phyloP scores from a whole-genome alignment of 2,113 vertebrate genomes.

The Brachypteracias leptosomus region DNA sequence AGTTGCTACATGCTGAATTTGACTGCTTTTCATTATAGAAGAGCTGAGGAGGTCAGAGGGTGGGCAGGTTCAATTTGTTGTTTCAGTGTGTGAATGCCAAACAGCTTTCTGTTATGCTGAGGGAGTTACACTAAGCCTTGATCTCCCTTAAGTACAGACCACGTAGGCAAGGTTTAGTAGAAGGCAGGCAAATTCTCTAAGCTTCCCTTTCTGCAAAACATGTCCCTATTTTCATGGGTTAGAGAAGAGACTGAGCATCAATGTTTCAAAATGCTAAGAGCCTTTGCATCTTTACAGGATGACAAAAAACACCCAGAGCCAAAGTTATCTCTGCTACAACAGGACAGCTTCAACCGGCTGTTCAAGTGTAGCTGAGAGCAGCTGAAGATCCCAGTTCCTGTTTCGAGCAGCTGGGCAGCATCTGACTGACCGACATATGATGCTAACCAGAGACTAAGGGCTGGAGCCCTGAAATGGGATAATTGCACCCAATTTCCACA shows the following conservation, averaged over 20 bases:
- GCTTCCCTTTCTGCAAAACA: not conserved
- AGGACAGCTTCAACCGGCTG: not conserved
- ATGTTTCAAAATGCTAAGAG: not conserved
- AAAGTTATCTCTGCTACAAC: not conserved
- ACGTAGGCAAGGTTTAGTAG: not conserved
- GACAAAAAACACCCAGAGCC: not conserved
- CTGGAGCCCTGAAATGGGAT: not conserved
- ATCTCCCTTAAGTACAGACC: not conserved
- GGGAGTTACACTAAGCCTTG: not conserved
- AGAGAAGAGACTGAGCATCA: not conserved
- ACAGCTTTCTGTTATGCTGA: not conserved
- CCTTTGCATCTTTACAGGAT: not conserved
- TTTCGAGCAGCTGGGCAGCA: not conserved
- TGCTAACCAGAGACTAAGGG: not conserved
- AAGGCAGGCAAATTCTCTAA: not conserved
- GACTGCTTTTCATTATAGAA: conserved; percentile 27
- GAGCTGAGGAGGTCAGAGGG: conserved; percentile 5
- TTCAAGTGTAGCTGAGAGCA: not conserved
- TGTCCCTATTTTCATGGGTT: not conserved
- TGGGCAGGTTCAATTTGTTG: conserved; percentile 36
- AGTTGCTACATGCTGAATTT: not conserved
- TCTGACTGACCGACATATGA: not conserved
- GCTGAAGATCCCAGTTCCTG: not conserved
- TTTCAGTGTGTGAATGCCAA: rapidly evolving
- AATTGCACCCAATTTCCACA: not conserved